These are phyloP conservation scores for Ctenopoma multispine DNA, from an alignment of 2,797 vertebrate genomes.

Conservation along the genomic window DNA sequence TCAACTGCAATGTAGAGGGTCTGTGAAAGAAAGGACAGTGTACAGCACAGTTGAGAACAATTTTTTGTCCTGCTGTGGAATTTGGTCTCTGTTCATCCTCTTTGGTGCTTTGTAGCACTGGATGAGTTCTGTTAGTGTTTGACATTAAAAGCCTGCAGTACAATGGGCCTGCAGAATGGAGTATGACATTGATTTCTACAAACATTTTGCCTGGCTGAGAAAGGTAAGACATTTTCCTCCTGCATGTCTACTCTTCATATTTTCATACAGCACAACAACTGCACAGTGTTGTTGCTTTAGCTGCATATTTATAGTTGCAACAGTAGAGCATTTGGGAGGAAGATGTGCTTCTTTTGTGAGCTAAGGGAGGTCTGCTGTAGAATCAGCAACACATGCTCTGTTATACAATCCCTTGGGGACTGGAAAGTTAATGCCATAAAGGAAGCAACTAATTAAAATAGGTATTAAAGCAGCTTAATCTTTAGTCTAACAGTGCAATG, in stretches of 20 bases:
- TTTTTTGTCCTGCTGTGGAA: slow-evolving; percentile 53
- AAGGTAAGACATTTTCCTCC: slow-evolving; percentile 89
- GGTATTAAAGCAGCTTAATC: background rate
- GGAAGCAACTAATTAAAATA: background rate
- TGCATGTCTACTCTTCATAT: slow-evolving; percentile 56
- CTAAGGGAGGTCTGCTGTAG: slow-evolving; percentile 21
- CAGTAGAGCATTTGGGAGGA: slow-evolving; percentile 32
- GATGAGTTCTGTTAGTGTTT: slow-evolving; percentile 70
- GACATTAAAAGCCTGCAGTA: slow-evolving; percentile 75
- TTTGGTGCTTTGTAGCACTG: slow-evolving; percentile 49
- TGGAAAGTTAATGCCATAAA: slow-evolving; percentile 2
- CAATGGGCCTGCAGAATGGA: slow-evolving; percentile 97
- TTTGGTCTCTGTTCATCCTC: slow-evolving; percentile 33
- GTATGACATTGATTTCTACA: slow-evolving; percentile 96
- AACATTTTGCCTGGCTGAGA: slow-evolving; percentile 96
- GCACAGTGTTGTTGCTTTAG: slow-evolving; percentile 19
- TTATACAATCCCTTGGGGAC: background rate
- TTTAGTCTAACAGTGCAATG: background rate
- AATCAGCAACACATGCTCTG: slow-evolving; percentile 16
- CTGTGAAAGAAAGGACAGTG: slow-evolving; percentile 52
- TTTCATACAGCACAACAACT: slow-evolving; percentile 10
- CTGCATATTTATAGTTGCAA: slow-evolving; percentile 44
- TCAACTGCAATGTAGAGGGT: slow-evolving; percentile 73
- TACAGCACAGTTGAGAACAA: slow-evolving; percentile 20
- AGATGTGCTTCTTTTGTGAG: slow-evolving; percentile 46